A percentile compares a stretch with the other conserved stretches of the same genome.
Conservation (phyloP, 2,797 vertebrate genomes). For the Gadopsis marmoratus region DNA sequence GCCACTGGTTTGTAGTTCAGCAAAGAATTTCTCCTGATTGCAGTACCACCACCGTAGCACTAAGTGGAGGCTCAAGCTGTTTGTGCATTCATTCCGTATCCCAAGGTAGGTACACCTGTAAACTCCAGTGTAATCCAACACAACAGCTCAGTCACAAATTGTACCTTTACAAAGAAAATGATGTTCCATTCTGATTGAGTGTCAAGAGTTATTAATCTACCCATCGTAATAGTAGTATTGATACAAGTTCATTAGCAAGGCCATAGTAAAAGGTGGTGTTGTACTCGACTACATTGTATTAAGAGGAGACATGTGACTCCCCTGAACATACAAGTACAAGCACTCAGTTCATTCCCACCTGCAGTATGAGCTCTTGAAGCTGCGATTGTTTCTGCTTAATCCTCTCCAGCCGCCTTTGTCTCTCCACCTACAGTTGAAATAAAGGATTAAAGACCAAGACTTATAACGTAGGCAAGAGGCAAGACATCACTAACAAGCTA, state of each 20-base stretch:
- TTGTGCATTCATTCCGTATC: neutral
- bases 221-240: neutral
- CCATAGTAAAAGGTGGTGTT: neutral
- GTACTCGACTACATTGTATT: neutral
- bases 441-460: neutral
- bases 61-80: neutral
- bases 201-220: neutral
- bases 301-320: neutral
- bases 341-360: constrained; percentile 83
- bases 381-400: constrained; percentile 99
- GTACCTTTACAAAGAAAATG: neutral
- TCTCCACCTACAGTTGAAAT: constrained; percentile 89
- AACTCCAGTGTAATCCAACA: neutral
- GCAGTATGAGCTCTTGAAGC: constrained; percentile 98
- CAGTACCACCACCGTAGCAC: neutral
- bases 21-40: neutral
- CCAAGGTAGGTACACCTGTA: neutral
- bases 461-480: neutral
- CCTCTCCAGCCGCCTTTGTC: constrained; percentile 95
- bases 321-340: neutral
- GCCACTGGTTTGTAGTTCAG: neutral
- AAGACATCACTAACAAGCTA: too few species aligned
- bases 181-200: neutral
- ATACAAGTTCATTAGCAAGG: neutral
- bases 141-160: neutral